Base-by-base conservation (phyloP, 2,888 invertebrate species). In the Caenorhabditis sp. region DNA sequence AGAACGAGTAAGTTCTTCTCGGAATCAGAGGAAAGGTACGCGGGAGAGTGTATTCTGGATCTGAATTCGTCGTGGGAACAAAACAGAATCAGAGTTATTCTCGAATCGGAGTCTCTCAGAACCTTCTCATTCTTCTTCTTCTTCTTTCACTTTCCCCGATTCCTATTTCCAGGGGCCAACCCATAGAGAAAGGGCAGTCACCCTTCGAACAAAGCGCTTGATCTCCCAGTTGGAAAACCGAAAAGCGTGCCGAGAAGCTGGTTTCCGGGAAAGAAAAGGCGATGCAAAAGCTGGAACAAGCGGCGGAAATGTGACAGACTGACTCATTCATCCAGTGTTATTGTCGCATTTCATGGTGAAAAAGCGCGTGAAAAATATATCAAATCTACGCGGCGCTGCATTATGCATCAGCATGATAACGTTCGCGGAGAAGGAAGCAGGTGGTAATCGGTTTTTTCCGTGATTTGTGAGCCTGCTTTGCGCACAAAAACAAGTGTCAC, bases 371-470 rank as follows among this genome's bases (percentile, higher is more conserved):
- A 40, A 65, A 37, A 24, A 40, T 55, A 28, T 65, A 51, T 47
- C 47, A 47, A 47, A 47, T 47, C 47, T 47, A 47, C 18, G 47
- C 47, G n/a, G n/a, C 15, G 40, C 40, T 40, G 40, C 40, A 32
- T 32, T 32, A 55, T 64, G 64, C 64, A 64, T 51, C 51, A 51
- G 64, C 64, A 64, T 64, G 64, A 51, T 44, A 56, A 68, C 68
- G 68, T 68, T 68, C 68, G 51, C n/a, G n/a, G n/a, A 11, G 28
- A 26, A 32, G 28, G 28, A 55, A n/a, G 55, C 55, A 55, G 55
- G 55, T 55, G 55, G 15, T 15, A 55, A 6, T 55, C 13, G 51
- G 28, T 55, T 55, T 51, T n/a, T 55, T 24, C 6, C 55, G 28
- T 55, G 55, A 55, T 55, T 55, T 53, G 51, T 53, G 51, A 2